Percentiles rank a stretch among this genome's conserved stretches.
Evolutionary conservation across 2,797 vertebrate species (phyloP).

Genomic region (Sebastes cheni): DNA sequence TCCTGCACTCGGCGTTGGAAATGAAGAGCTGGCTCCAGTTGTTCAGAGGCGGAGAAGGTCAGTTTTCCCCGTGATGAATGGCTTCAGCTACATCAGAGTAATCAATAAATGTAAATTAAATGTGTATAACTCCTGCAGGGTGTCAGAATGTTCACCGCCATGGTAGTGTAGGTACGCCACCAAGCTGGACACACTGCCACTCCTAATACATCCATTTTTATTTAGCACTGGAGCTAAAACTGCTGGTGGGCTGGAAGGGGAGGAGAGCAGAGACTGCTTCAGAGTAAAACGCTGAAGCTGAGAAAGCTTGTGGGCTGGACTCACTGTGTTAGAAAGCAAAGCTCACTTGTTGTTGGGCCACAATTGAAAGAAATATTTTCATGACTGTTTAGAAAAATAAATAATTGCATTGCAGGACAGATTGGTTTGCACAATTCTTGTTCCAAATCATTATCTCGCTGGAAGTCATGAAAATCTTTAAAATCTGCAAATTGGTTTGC

Average conservation of each 20-base stretch:
- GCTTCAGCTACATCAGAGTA: constrained; percentile 34
- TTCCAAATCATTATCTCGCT: constrained; percentile 64
- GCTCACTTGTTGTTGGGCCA: neutral
- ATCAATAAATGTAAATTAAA: constrained; percentile 80
- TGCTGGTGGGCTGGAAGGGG: constrained; percentile 10
- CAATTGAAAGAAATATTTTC: constrained; percentile 18
- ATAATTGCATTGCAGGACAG: constrained; percentile 36
- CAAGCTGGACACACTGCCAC: constrained; percentile 35
- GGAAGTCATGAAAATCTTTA: constrained; percentile 49
- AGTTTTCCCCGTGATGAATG: constrained; percentile 69
- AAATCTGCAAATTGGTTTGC: constrained; percentile 49
- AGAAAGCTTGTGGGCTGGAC: neutral
- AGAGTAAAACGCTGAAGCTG: neutral
- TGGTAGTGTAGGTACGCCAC: neutral
- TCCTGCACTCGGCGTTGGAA: constrained; percentile 42
- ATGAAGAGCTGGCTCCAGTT: constrained; percentile 52
- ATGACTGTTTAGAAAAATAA: constrained; percentile 31
- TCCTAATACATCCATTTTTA: constrained; percentile 52
- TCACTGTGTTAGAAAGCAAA: neutral
- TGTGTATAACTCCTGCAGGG: constrained; percentile 68
- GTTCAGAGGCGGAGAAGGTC: constrained; percentile 47
- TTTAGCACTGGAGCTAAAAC: constrained; percentile 18
- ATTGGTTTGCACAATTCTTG: constrained; percentile 33
- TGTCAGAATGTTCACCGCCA: constrained; percentile 27
- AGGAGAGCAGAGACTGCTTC: neutral